Conservation (phyloP, 1,140 invertebrate species). For the Meloidogyne chitwoodi region DNA sequence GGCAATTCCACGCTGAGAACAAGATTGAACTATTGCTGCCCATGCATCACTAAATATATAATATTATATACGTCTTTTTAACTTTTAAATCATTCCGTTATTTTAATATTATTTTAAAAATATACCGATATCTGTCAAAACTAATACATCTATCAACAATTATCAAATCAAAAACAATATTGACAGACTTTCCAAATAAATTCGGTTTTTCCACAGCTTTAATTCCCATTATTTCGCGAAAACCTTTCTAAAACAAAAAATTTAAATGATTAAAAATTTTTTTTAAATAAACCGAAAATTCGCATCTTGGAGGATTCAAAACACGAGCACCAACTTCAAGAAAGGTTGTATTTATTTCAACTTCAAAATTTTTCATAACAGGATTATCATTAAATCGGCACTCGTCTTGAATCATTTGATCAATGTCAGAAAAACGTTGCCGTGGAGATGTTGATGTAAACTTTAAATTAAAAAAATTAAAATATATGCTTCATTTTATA, state of each 20-base stretch:
- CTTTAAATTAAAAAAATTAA: background rate
- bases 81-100: no score
- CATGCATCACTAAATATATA: background rate
- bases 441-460: background rate
- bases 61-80: no score
- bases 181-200: background rate
- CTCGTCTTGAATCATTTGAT: background rate
- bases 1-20: background rate
- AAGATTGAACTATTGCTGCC: background rate
- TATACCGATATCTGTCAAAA: background rate
- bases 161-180: background rate
- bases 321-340: slow-evolving; percentile 1
- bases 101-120: no score
- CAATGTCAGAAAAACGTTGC: background rate
- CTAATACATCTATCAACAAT: background rate
- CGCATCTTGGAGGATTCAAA: background rate
- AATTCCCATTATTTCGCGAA: background rate
- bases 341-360: background rate
- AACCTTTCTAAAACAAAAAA: background rate
- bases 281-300: background rate
- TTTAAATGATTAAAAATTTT: background rate
- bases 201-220: background rate
- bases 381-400: background rate
- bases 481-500: no score
- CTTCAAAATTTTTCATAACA: background rate